Evolutionary conservation across 2,113 vertebrate genomes (phyloP).

Genomic region (Propithecus coquereli): DNA sequence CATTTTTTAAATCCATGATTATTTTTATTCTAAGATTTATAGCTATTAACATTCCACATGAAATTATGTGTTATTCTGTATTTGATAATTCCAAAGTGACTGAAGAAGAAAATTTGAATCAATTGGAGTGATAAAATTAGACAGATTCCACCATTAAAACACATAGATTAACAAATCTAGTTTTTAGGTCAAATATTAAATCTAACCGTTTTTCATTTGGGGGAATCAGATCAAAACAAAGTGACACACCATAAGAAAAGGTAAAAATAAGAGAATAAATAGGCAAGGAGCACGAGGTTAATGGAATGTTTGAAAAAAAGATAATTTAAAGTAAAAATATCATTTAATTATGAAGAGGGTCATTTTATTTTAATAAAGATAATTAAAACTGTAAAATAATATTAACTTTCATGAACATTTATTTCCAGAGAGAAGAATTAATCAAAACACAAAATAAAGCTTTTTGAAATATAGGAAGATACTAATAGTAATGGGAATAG

Average conservation of each 20-base stretch:
- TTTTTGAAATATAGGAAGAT: background rate
- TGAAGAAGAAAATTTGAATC: background rate
- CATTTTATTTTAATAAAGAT: background rate
- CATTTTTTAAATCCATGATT: background rate
- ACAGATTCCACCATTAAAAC: background rate
- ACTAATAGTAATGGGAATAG: background rate
- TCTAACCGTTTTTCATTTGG: background rate
- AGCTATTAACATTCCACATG: background rate
- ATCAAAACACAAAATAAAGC: background rate
- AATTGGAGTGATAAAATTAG: background rate
- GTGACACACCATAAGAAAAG: background rate
- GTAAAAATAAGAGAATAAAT: background rate
- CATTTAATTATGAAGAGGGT: background rate
- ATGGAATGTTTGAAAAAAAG: background rate
- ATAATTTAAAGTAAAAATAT: constrained; percentile 22
- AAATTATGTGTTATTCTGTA: background rate
- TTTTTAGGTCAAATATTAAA: background rate
- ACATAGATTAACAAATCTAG: background rate
- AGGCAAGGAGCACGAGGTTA: background rate
- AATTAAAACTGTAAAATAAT: background rate
- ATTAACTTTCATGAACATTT: background rate
- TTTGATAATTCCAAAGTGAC: background rate
- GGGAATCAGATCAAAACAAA: background rate
- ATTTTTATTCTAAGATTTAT: background rate
- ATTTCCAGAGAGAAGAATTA: background rate